phyloP scores from a whole-genome alignment of 2,797 vertebrate species.

The Micrastur ruficollis region DNA sequence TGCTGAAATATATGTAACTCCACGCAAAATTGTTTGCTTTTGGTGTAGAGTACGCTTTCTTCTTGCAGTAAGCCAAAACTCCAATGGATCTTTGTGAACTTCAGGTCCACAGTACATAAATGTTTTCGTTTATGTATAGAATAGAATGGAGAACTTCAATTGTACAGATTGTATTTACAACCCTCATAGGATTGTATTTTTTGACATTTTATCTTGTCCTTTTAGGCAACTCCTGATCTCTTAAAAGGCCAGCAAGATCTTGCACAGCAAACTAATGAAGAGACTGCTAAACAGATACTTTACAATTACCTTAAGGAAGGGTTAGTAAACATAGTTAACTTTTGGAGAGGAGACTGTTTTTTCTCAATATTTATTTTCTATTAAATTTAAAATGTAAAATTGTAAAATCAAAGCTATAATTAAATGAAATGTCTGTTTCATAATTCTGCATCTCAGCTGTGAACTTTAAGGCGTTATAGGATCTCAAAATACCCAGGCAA shows the following conservation, averaged over 20 bases:
- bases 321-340: slow-evolving; percentile 74
- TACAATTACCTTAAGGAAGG: slow-evolving; percentile 97
- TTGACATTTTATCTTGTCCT: slow-evolving; percentile 21
- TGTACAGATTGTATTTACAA: background rate
- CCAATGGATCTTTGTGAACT: background rate
- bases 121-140: background rate
- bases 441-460: background rate
- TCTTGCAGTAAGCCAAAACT: background rate
- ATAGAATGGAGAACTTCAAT: background rate
- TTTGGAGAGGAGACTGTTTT: background rate
- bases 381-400: background rate
- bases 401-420: background rate
- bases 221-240: slow-evolving; percentile 92
- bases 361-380: background rate
- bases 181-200: background rate
- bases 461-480: background rate
- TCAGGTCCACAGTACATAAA: background rate
- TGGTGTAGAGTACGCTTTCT: background rate
- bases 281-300: slow-evolving; percentile 96
- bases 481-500: background rate
- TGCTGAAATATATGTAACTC: background rate
- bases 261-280: slow-evolving; percentile 92
- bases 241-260: slow-evolving; percentile 94
- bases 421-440: background rate
- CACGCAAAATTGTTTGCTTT: background rate